phyloP scores from a whole-genome alignment of 2,113 vertebrate genomes.

The Triplophysa siluroides region DNA sequence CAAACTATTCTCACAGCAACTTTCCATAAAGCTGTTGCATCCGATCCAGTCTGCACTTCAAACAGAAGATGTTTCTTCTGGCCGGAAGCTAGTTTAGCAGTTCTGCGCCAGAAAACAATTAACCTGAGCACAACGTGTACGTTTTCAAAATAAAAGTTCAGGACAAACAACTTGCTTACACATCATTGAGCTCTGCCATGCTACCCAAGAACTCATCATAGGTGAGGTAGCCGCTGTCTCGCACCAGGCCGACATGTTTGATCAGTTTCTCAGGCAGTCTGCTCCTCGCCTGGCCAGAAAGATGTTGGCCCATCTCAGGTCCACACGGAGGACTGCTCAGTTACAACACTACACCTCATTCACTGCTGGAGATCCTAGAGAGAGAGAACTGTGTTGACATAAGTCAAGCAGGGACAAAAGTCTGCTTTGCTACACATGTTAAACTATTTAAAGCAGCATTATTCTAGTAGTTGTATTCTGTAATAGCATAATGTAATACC shows the following conservation, averaged over 20 bases:
- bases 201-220: conserved; percentile 98
- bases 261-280: conserved; percentile 95
- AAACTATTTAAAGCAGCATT: not conserved
- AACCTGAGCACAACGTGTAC: not conserved
- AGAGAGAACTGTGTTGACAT: not conserved
- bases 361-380: conserved; percentile 71
- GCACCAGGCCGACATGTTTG: conserved; percentile 86
- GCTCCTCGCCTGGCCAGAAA: conserved; percentile 86
- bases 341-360: conserved; percentile 69
- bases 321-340: conserved; percentile 62
- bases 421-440: no score
- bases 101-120: conserved; percentile 67
- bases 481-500: no score
- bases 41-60: conserved; percentile 95
- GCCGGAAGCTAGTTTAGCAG: conserved; percentile 85
- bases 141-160: not conserved
- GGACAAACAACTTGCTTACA: conserved; percentile 77
- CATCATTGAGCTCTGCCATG: conserved; percentile 94
- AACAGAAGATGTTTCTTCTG: conserved; percentile 96
- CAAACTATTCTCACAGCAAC: conserved; percentile 90
- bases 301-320: conserved; percentile 90
- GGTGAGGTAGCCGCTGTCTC: conserved; percentile 90
- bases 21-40: conserved; percentile 93
- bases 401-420: not conserved
- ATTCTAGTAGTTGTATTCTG: not conserved